These are phyloP conservation scores for Pangasius djambal DNA, from an alignment of 2,797 vertebrate species.

Conservation along the genomic window DNA sequence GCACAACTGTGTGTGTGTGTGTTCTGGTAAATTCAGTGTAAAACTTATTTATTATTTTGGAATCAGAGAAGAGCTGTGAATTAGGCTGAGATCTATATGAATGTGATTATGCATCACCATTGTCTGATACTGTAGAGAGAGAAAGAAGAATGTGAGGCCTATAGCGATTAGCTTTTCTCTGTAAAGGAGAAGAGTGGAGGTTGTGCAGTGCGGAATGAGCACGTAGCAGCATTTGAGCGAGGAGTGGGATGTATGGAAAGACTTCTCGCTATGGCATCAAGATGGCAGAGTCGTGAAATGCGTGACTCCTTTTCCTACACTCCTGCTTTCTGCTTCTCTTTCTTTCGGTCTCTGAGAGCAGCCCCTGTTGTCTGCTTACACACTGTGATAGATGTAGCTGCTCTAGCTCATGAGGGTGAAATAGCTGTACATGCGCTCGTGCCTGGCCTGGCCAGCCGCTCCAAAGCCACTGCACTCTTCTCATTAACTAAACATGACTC, in stretches of 20 bases:
- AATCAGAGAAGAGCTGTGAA: neutral
- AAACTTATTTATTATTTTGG: neutral
- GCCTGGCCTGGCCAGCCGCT: constrained; percentile 69
- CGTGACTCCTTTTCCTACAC: constrained; percentile 27
- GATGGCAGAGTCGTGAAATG: constrained; percentile 71
- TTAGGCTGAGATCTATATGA: neutral
- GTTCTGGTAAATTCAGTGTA: constrained; percentile 20
- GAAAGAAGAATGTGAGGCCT: neutral
- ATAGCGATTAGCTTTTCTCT: neutral
- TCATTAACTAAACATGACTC: constrained; percentile 97
- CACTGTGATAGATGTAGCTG: constrained; percentile 34
- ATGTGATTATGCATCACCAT: neutral
- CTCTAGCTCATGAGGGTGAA: constrained; percentile 62
- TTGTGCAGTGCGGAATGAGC: neutral
- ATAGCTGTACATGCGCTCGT: constrained; percentile 77
- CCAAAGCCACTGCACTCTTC: constrained; percentile 78
- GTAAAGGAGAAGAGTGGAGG: neutral
- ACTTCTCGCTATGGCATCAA: constrained; percentile 55
- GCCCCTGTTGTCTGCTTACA: constrained; percentile 38
- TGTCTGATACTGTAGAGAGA: neutral
- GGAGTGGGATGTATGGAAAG: constrained; percentile 5
- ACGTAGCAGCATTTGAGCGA: neutral
- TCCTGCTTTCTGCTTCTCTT: constrained; percentile 11
- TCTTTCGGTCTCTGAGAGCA: constrained; percentile 34
- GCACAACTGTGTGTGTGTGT: neutral